Percentiles rank a stretch among this genome's conserved stretches.
Evolutionary conservation across 1,140 invertebrate genomes (phyloP).

Genomic region (Rhyzopertha dominica): DNA sequence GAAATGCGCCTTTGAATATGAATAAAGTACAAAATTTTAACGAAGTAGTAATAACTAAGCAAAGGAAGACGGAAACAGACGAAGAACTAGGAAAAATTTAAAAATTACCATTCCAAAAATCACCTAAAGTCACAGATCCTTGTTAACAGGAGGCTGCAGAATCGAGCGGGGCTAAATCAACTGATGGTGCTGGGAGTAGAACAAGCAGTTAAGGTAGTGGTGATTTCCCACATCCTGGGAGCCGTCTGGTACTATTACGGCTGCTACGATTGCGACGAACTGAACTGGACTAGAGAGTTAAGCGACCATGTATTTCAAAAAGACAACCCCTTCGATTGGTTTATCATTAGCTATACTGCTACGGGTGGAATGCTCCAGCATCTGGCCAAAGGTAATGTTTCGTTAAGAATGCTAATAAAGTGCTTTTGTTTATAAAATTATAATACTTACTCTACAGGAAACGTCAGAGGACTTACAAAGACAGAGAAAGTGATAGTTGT

Average conservation of each 20-base stretch:
- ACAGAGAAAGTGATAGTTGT: constrained; percentile 1
- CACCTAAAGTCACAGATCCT: no score
- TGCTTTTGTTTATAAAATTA: no score
- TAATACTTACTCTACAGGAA: no score
- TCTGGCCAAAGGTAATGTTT: neutral
- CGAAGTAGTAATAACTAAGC: no score
- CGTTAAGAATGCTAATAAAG: no score
- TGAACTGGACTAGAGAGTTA: neutral
- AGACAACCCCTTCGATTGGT: constrained; percentile 2
- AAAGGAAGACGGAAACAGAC: no score
- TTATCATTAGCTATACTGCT: constrained; percentile 3
- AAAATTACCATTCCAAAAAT: no score
- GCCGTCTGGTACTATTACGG: neutral
- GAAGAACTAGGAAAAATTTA: no score
- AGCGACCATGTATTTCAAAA: neutral
- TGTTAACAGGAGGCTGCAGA: no score
- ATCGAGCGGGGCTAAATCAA: constrained; percentile 4
- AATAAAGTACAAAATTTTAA: no score
- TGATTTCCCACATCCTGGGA: neutral
- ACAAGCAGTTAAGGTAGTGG: no score
- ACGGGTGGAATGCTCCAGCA: constrained; percentile 2
- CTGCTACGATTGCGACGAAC: neutral
- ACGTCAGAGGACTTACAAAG: neutral
- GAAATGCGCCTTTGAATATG: no score
- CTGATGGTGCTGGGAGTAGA: neutral